These are phyloP conservation scores for Pteropus rufus DNA, from an alignment of 2,797 vertebrate species.

Conservation along the genomic window DNA sequence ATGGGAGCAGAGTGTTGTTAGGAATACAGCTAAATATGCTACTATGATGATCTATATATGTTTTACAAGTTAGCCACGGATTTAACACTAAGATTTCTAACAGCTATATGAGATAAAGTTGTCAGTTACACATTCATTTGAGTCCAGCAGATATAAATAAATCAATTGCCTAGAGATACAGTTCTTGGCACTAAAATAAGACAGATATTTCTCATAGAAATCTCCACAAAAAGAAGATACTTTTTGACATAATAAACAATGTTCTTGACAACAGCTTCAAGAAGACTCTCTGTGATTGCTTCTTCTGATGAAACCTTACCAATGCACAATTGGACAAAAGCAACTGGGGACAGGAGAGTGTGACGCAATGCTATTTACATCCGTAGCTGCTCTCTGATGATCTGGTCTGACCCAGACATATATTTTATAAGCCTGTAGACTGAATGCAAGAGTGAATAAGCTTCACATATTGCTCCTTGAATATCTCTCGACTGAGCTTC, in stretches of 20 bases:
- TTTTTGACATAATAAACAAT: not conserved
- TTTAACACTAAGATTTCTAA: conserved; percentile 14
- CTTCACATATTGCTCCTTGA: not conserved
- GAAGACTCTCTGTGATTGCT: not conserved
- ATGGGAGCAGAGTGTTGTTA: not conserved
- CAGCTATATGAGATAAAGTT: not conserved
- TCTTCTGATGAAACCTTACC: not conserved
- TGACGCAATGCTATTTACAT: not conserved
- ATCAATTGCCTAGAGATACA: conserved; percentile 24
- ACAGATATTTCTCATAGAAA: not conserved
- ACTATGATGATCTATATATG: not conserved
- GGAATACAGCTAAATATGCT: not conserved
- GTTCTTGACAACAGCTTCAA: not conserved
- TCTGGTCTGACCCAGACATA: not conserved
- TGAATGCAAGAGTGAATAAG: not conserved
- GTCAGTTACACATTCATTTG: conserved; percentile 14
- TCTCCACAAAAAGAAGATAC: not conserved
- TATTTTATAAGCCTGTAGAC: not conserved
- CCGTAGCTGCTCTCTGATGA: not conserved
- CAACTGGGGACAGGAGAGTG: not conserved
- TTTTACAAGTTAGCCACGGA: not conserved
- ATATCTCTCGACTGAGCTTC: not conserved
- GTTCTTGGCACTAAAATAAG: not conserved
- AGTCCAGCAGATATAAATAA: not conserved
- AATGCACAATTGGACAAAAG: not conserved